Base-by-base conservation (phyloP, 2,797 vertebrate species). In the Adrianichthys oophorus region DNA sequence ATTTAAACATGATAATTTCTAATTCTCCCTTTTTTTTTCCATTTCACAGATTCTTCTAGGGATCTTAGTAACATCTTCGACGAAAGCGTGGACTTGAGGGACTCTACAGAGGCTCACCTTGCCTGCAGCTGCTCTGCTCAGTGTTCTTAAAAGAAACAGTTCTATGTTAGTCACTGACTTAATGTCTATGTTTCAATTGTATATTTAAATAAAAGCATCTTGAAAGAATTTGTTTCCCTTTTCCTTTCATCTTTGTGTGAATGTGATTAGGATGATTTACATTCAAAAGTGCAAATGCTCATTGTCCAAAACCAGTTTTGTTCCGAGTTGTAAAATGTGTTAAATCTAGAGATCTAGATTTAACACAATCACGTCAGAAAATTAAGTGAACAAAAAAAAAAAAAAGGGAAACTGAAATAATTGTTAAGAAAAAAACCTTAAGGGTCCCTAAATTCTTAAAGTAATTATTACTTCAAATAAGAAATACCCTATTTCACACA, bases 91-190 rank as follows among this genome's bases (percentile, higher is more conserved):
- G 89, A 91, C 70, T n/a, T 91, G 24, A 85, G 58, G 57, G 83
- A 90, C 53, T 65, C 54, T 8, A 42, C 76, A 15, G 64, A 86
- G 17, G 84, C 89, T 56, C 90, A 92, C 63, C 46, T 90, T 2
- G 84, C 80, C 46, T 92, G 91, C 68, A 86, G 68, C 64, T 92
- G 91, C 68, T 82, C 68, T 5, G 40, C 83, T 52, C 80, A 87
- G 59, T 92, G 91, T 65, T 62, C 66, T 59, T 90, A 86, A 74
- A 1, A 37, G 43, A 2, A 52, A 3, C 24, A 26, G 46, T 2
- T 45, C 24, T 37, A 18, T 51, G 16, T 65, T 52, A 51, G 14
- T 17, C 3, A 52, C 15, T 52, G 32, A 47, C 10, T 41, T 45
- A 40, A 43, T 53, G 43, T 70, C 17, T 59, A 51, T 44, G 15